Evolutionary conservation across 2,888 invertebrate species (phyloP).

Genomic region (Phasia obesa): DNA sequence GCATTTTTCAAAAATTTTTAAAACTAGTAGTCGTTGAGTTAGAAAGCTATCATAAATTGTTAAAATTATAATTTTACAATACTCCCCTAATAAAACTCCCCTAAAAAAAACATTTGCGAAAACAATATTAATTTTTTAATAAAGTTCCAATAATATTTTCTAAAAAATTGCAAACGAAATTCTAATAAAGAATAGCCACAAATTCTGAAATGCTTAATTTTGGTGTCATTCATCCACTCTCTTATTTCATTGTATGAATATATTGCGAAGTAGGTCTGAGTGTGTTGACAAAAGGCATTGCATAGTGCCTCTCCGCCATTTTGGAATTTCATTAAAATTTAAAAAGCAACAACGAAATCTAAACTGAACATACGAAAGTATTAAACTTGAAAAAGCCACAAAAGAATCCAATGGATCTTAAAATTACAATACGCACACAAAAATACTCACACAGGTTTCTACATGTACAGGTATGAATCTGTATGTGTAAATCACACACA

Average conservation of each 20-base stretch:
- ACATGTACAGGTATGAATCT: background rate
- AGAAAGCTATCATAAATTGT: too few relatives aligned
- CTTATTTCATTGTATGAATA: background rate
- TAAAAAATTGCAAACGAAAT: too few relatives aligned
- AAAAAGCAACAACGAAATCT: constrained; percentile 27
- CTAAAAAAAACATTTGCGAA: too few relatives aligned
- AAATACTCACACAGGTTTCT: background rate
- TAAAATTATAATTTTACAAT: too few relatives aligned
- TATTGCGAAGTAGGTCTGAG: background rate
- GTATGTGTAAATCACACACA: background rate
- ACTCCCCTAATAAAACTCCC: too few relatives aligned
- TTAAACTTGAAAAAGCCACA: constrained; percentile 75
- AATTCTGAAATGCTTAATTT: too few relatives aligned
- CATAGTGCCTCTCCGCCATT: constrained; percentile 74
- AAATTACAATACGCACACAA: constrained; percentile 75
- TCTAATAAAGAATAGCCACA: too few relatives aligned
- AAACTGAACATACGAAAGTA: constrained; percentile 60
- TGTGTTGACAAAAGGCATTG: background rate
- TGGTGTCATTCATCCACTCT: too few relatives aligned
- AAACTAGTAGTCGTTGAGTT: too few relatives aligned
- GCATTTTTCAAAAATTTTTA: too few relatives aligned
- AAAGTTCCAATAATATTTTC: too few relatives aligned
- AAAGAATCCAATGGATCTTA: constrained; percentile 78
- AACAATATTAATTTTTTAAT: too few relatives aligned
- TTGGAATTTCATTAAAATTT: constrained; percentile 72